phyloP scores from a whole-genome alignment of 1,140 invertebrate species.

The Drosophila ogumai region DNA sequence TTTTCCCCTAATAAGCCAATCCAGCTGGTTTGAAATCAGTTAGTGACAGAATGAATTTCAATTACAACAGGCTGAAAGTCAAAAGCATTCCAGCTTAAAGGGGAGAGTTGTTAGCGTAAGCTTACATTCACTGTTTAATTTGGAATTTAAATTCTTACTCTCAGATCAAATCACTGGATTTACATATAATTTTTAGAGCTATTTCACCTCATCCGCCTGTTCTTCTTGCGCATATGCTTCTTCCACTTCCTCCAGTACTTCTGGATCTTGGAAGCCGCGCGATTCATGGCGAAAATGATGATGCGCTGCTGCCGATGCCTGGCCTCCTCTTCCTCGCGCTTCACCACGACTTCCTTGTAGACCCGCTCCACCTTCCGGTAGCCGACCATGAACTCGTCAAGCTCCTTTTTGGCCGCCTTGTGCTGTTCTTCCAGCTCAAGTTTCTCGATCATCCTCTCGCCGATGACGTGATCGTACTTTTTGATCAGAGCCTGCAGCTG shows the following conservation, averaged over 20 bases:
- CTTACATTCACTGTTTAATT: not conserved
- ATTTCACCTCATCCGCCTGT: not conserved
- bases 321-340: constrained; percentile 52
- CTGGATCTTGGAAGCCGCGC: constrained; percentile 63
- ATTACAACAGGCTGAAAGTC: constrained; percentile 1
- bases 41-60: constrained; percentile 42
- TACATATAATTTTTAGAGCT: not conserved
- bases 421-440: constrained; percentile 33
- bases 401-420: constrained; percentile 11
- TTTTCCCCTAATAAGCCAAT: constrained; percentile 69
- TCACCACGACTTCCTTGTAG: constrained; percentile 53
- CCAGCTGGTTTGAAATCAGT: constrained; percentile 44
- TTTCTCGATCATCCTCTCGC: constrained; percentile 53
- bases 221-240: constrained; percentile 34
- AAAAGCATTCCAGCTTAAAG: not conserved
- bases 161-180: not conserved
- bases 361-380: constrained; percentile 40
- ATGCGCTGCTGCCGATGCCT: constrained; percentile 8
- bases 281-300: constrained; percentile 48
- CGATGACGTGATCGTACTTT: constrained; percentile 59
- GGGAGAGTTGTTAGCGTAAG: not conserved
- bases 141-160: not conserved
- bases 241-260: constrained; percentile 64
- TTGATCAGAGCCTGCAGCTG: constrained; percentile 56
- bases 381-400: constrained; percentile 30